Conservation (phyloP, 2,113 vertebrate species). For the Leptobrachium ailaonicum region DNA sequence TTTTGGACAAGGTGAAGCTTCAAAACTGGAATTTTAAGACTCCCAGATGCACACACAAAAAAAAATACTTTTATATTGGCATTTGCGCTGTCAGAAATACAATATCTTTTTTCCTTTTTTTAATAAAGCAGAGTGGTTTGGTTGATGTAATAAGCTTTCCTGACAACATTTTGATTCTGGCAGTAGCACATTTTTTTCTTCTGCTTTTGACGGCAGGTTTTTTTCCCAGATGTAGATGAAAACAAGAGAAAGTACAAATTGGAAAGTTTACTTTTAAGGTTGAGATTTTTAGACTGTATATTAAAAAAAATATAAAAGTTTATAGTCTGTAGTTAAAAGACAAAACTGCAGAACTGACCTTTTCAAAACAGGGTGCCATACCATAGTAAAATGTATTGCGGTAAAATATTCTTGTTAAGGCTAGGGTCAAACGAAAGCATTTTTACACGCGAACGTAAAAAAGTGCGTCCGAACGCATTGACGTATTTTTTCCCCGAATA, state of each 20-base stretch:
- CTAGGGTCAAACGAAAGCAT: no score
- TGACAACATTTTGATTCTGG: slow-evolving; percentile 20
- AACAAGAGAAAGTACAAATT: neutral
- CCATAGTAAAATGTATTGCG: no score
- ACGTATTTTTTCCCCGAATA: no score
- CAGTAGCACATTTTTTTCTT: slow-evolving; percentile 8
- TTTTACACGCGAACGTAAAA: no score
- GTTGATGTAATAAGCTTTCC: slow-evolving; percentile 8
- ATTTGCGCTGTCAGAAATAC: neutral
- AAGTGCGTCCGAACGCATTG: no score
- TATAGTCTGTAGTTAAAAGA: neutral
- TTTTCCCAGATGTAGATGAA: slow-evolving; percentile 4
- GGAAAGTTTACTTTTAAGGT: neutral
- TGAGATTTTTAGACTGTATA: neutral
- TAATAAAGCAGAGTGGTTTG: slow-evolving; percentile 27
- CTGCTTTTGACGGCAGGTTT: neutral
- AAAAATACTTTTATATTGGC: no score
- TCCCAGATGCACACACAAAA: no score
- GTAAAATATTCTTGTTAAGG: no score
- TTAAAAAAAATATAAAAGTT: slow-evolving; percentile 3
- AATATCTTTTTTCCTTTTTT: slow-evolving; percentile 13
- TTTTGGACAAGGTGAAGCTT: no score
- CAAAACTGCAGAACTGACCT: neutral
- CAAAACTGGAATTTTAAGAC: no score
- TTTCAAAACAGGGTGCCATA: no score